These are phyloP conservation scores for Drosophila tsacasi DNA, from an alignment of 1,140 invertebrate genomes.

Conservation along the genomic window DNA sequence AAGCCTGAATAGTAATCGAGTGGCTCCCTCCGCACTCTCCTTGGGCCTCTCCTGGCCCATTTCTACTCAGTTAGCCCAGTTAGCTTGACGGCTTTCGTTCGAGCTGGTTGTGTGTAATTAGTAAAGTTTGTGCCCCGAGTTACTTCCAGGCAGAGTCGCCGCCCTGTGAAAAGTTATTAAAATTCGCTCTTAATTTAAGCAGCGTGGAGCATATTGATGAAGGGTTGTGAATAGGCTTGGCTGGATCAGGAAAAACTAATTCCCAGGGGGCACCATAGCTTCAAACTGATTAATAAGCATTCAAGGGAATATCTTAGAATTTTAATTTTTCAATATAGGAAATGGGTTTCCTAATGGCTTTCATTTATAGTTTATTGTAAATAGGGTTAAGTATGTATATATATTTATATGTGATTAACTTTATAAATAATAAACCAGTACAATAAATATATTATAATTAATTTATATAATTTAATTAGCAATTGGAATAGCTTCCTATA, in stretches of 20 bases:
- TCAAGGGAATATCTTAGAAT: background rate
- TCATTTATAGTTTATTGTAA: background rate
- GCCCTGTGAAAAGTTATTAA: slow-evolving; percentile 45
- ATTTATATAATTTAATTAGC: background rate
- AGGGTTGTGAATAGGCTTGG: slow-evolving; percentile 22
- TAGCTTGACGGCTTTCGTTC: slow-evolving; percentile 5
- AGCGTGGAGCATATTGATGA: slow-evolving; percentile 47
- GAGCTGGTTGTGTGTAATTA: slow-evolving; percentile 51
- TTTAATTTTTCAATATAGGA: background rate
- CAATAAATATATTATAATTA: too few relatives aligned
- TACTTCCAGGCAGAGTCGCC: slow-evolving; percentile 24
- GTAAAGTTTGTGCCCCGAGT: slow-evolving; percentile 52
- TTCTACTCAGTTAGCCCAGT: slow-evolving; percentile 33
- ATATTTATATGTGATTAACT: background rate
- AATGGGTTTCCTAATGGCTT: background rate
- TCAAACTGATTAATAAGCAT: slow-evolving; percentile 13
- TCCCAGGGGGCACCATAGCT: background rate
- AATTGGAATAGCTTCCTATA: background rate
- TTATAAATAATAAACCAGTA: too few relatives aligned
- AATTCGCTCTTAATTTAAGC: slow-evolving; percentile 40
- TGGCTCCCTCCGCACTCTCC: slow-evolving; percentile 2
- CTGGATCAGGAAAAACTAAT: slow-evolving; percentile 13
- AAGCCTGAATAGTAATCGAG: slow-evolving; percentile 43
- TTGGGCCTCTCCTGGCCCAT: background rate
- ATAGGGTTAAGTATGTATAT: background rate